A percentile compares a stretch with the other conserved stretches of the same genome.
These are phyloP conservation scores for Ia io DNA, from an alignment of 2,113 vertebrate species.

Conservation along the genomic window DNA sequence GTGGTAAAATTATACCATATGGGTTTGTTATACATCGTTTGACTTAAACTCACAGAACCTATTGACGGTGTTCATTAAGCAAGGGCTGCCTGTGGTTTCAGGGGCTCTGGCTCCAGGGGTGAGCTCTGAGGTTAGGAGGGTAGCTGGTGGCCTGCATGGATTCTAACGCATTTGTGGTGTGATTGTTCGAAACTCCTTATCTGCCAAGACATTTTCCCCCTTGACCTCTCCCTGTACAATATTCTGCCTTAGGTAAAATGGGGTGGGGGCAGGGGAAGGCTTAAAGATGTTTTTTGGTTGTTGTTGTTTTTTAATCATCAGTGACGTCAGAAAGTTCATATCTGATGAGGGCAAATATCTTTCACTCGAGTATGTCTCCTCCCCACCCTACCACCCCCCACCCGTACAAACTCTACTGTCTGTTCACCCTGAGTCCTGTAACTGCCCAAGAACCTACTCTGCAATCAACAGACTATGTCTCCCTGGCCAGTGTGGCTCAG, in stretches of 20 bases:
- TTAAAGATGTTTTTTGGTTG: neutral
- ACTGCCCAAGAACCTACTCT: neutral
- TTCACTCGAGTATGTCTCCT: neutral
- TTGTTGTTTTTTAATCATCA: neutral
- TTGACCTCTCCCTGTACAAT: neutral
- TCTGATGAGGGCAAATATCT: neutral
- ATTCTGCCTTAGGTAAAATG: neutral
- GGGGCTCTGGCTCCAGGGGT: neutral
- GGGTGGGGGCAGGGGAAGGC: too few relatives aligned
- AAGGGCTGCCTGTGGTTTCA: neutral
- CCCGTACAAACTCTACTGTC: neutral
- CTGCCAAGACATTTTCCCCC: neutral
- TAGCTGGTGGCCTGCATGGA: fast-evolving
- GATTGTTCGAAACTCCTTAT: neutral
- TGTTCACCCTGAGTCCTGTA: neutral
- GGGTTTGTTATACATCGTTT: too few relatives aligned
- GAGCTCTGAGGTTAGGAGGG: fast-evolving
- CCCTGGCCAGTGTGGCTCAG: too few relatives aligned
- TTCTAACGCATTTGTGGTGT: neutral
- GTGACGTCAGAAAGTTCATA: neutral
- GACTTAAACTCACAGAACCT: neutral
- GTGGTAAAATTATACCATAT: neutral
- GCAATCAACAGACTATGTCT: fast-evolving
- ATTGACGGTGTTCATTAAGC: neutral
- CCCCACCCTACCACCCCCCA: fast-evolving